phyloP scores from a whole-genome alignment of 2,888 invertebrate species.

The Cephus sareptanus region DNA sequence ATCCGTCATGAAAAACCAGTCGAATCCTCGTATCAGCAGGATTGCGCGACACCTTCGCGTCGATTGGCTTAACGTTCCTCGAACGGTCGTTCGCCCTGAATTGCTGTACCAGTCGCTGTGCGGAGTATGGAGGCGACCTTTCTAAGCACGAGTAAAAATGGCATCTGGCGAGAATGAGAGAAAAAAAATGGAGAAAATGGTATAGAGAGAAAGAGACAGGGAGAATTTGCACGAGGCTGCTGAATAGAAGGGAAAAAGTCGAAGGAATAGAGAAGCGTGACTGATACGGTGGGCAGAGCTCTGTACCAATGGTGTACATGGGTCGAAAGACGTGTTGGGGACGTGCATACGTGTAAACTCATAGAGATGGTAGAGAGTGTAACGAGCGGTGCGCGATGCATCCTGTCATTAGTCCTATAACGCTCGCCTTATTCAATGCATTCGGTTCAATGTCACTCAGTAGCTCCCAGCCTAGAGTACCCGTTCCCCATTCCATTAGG shows the following conservation, averaged over 20 bases:
- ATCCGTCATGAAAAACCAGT: not conserved
- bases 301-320: not conserved
- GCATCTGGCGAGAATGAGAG: not conserved
- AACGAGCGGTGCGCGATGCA: constrained; percentile 49
- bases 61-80: not conserved
- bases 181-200: not conserved
- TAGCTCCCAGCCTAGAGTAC: constrained; percentile 15
- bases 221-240: not conserved
- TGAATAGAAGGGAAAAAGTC: not conserved
- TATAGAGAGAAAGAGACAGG: not conserved
- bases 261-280: not conserved
- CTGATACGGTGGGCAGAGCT: not conserved
- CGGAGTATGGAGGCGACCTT: not conserved
- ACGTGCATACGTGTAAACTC: not conserved
- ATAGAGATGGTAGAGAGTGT: constrained; percentile 29
- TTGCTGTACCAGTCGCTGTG: not conserved
- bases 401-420: constrained; percentile 60
- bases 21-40: not conserved
- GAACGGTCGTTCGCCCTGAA: not conserved
- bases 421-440: constrained; percentile 53
- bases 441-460: constrained; percentile 61
- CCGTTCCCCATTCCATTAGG: not conserved
- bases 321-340: not conserved
- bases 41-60: not conserved
- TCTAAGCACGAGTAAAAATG: not conserved